phyloP scores from a whole-genome alignment of 2,888 invertebrate species.

The Trissolcus japonicus region DNA sequence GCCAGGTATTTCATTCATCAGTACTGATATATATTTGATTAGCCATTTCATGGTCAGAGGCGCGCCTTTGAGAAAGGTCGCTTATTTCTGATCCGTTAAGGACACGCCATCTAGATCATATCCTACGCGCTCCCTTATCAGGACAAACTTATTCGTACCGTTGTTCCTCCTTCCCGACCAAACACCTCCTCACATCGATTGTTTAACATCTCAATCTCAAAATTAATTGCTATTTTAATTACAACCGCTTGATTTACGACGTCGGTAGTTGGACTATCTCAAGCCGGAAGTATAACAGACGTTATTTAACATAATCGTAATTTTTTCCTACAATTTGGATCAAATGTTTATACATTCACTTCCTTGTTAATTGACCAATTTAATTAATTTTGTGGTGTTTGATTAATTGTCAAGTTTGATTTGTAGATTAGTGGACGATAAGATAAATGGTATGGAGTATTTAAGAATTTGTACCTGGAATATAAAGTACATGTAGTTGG shows the following conservation, averaged over 20 bases:
- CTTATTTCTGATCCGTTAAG: slow-evolving; percentile 34
- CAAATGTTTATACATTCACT: too few species aligned
- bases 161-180: slow-evolving; percentile 18
- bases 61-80: slow-evolving; percentile 27
- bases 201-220: not conserved
- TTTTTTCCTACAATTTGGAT: too few species aligned
- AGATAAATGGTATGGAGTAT: too few species aligned
- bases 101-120: slow-evolving; percentile 39
- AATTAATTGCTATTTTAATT: not conserved
- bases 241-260: not conserved
- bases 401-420: too few species aligned
- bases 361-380: too few species aligned
- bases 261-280: too few species aligned
- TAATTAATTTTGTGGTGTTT: too few species aligned
- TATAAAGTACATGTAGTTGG: too few species aligned
- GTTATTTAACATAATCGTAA: too few species aligned
- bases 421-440: too few species aligned
- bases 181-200: slow-evolving; percentile 2
- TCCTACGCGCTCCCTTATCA: slow-evolving; percentile 57
- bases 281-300: too few species aligned
- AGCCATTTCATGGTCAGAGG: not conserved
- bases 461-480: too few species aligned
- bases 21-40: not conserved
- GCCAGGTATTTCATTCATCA: slow-evolving; percentile 65
- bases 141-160: slow-evolving; percentile 28